Evolutionary conservation across 1,140 invertebrate genomes (phyloP).

Genomic region (Drosophila simulans): DNA sequence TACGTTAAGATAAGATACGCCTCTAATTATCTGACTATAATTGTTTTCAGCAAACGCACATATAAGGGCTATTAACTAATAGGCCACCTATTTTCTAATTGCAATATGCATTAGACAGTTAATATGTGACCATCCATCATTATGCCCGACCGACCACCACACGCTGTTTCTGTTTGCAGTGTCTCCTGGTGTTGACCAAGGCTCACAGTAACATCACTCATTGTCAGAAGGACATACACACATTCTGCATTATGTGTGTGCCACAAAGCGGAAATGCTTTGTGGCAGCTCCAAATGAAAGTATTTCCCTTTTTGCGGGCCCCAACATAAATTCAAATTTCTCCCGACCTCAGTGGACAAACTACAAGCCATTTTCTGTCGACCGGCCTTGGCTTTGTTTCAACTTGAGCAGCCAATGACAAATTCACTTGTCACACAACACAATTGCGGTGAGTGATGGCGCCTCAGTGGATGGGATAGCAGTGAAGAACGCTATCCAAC

Average conservation of each 20-base stretch:
- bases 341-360: slow-evolving; percentile 15
- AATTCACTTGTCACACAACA: slow-evolving; percentile 78
- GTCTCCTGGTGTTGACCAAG: slow-evolving; percentile 38
- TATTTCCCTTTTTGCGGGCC: slow-evolving; percentile 21
- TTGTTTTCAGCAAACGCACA: slow-evolving; percentile 4
- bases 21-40: slow-evolving; percentile 16
- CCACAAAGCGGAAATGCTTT: slow-evolving; percentile 62
- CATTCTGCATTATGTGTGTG: slow-evolving; percentile 49
- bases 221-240: slow-evolving; percentile 35
- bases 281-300: slow-evolving; percentile 56
- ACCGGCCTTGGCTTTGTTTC: slow-evolving; percentile 72
- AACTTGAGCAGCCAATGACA: slow-evolving; percentile 68
- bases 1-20: slow-evolving; percentile 35
- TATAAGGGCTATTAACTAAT: slow-evolving; percentile 38
- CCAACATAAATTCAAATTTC: slow-evolving; percentile 55
- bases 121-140: slow-evolving; percentile 53
- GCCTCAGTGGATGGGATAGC: slow-evolving; percentile 6
- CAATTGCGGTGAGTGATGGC: slow-evolving; percentile 68
- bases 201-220: slow-evolving; percentile 44
- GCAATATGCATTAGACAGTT: slow-evolving; percentile 48
- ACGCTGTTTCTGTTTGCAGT: slow-evolving; percentile 8
- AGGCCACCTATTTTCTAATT: slow-evolving; percentile 41
- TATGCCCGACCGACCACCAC: slow-evolving; percentile 2
- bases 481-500: slow-evolving; percentile 35
- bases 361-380: slow-evolving; percentile 47